Conservation (phyloP, 2,888 invertebrate genomes). For the Gasteruption jaculator region DNA sequence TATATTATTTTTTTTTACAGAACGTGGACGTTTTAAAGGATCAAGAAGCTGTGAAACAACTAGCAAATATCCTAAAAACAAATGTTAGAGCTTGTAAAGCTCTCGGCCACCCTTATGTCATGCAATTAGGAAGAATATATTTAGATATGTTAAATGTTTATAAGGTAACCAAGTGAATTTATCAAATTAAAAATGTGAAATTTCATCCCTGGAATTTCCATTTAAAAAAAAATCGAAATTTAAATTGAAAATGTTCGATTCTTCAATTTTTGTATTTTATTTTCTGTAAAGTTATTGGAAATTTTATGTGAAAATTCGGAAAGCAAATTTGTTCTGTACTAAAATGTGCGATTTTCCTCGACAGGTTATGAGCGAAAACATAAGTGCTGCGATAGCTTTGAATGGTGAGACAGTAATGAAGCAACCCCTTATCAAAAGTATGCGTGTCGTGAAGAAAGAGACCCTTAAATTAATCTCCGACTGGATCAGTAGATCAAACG, state of each 20-base stretch:
- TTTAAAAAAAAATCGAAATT: no score
- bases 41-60: conserved; percentile 93
- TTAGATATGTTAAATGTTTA: conserved; percentile 99
- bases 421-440: conserved; percentile 94
- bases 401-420: conserved; percentile 97
- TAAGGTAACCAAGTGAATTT: no score
- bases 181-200: no score
- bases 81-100: conserved; percentile 99
- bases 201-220: no score
- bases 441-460: conserved; percentile 98
- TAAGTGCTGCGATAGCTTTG: conserved; percentile 86
- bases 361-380: conserved; percentile 81
- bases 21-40: conserved; percentile 96
- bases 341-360: no score
- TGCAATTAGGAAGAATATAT: conserved; percentile 93
- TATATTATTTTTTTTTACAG: conserved; percentile 39
- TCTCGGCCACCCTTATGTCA: conserved; percentile 92
- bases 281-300: conserved; percentile 1
- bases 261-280: no score
- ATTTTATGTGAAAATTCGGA: not conserved
- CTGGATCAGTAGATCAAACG: conserved; percentile 91
- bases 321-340: conserved; percentile 2
- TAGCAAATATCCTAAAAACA: conserved; percentile 96
- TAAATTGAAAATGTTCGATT: no score
- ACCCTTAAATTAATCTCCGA: conserved; percentile 94